Conservation (phyloP, 2,888 invertebrate species). For the Tenthredo mesomela region DNA sequence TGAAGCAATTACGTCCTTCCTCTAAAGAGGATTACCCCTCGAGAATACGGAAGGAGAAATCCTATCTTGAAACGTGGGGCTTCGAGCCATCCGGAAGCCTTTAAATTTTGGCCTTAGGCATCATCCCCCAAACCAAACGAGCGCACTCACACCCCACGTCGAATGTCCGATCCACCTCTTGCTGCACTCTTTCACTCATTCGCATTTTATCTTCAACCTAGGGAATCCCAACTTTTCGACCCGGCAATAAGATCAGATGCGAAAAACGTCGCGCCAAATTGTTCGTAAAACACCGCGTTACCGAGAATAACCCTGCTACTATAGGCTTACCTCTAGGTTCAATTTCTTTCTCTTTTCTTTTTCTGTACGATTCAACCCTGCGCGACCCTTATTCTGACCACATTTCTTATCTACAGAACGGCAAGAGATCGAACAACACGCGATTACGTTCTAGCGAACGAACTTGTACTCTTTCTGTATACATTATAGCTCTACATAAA, state of each 20-base stretch:
- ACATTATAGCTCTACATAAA: too few relatives aligned
- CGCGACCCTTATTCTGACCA: constrained; percentile 29
- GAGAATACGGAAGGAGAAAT: constrained; percentile 47
- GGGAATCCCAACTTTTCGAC: background rate
- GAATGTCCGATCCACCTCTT: constrained; percentile 13
- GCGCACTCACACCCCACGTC: background rate
- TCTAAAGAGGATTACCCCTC: constrained; percentile 49
- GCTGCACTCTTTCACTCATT: background rate
- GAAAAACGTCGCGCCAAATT: constrained; percentile 4
- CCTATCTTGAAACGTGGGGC: constrained; percentile 44
- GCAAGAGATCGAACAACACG: constrained; percentile 40
- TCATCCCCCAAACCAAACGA: constrained; percentile 2
- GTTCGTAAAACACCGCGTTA: constrained; percentile 37
- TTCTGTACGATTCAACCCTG: background rate
- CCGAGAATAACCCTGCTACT: background rate
- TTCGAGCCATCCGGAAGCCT: constrained; percentile 50
- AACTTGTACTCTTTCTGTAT: background rate
- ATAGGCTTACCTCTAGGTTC: background rate
- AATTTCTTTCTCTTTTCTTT: background rate
- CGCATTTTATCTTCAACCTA: constrained; percentile 21
- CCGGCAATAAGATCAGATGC: background rate
- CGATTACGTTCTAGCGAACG: constrained; percentile 16
- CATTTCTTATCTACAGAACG: constrained; percentile 39
- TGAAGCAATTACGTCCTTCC: constrained; percentile 51
- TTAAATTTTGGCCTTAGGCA: constrained; percentile 49